phyloP scores from a whole-genome alignment of 92 coral and sea anemone genomes.

The Umimayanthus kanabou region DNA sequence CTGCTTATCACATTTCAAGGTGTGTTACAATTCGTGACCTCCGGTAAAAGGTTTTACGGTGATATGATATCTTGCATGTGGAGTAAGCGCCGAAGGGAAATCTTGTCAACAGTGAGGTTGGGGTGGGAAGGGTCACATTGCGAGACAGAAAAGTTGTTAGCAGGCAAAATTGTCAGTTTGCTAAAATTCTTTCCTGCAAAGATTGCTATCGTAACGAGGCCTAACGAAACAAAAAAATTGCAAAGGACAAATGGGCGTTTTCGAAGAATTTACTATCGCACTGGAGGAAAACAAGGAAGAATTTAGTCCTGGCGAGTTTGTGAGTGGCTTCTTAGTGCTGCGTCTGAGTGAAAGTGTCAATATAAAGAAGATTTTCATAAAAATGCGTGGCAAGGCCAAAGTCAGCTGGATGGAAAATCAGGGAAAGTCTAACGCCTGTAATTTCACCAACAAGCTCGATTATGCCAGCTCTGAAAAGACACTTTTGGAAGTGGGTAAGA shows the following conservation, averaged over 20 bases:
- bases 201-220: neutral
- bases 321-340: conserved; percentile 37
- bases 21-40: neutral
- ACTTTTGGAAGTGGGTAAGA: conserved; percentile 32
- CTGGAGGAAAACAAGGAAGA: conserved; percentile 29
- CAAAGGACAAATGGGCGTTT: conserved; percentile 15
- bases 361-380: conserved; percentile 25
- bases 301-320: conserved; percentile 32
- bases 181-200: neutral
- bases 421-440: conserved; percentile 17
- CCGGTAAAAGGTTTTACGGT: neutral
- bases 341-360: conserved; percentile 27
- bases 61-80: neutral
- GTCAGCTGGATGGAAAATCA: conserved; percentile 28
- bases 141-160: neutral
- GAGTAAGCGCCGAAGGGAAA: neutral
- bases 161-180: neutral
- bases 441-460: conserved; percentile 32
- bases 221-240: neutral
- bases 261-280: conserved; percentile 30
- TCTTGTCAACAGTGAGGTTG: conserved; percentile 11
- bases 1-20: too few relatives aligned
- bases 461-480: conserved; percentile 32
- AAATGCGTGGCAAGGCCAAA: conserved; percentile 37
- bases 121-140: conserved; percentile 10